These are phyloP conservation scores for Sinopyrophorus schimmeli DNA, from an alignment of 2,888 invertebrate genomes.

Conservation along the genomic window DNA sequence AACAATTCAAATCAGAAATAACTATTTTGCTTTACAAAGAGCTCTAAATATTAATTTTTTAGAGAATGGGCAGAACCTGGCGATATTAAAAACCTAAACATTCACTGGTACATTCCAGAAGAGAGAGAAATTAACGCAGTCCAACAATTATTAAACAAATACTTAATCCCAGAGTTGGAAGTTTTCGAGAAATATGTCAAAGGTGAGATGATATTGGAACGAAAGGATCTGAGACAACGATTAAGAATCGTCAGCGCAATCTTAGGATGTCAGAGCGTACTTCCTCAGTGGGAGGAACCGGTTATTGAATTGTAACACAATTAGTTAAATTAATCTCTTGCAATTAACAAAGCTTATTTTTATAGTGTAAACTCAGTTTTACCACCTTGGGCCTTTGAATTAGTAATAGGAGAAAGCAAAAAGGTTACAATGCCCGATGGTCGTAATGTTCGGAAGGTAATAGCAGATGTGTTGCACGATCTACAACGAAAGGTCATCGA, in stretches of 20 bases:
- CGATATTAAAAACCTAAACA: conserved; percentile 64
- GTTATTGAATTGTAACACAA: conserved; percentile 61
- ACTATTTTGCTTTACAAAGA: background rate
- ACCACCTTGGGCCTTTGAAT: conserved; percentile 59
- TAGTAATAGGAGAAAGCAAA: conserved; percentile 55
- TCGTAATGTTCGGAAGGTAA: conserved; percentile 66
- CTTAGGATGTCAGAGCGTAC: conserved; percentile 66
- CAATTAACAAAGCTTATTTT: conserved; percentile 23
- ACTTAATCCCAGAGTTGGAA: conserved; percentile 66
- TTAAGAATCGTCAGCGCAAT: conserved; percentile 69
- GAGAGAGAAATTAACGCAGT: conserved; percentile 69
- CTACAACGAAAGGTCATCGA: conserved; percentile 68
- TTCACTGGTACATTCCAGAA: conserved; percentile 80
- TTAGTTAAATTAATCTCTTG: too few species aligned
- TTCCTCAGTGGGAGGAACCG: conserved; percentile 73
- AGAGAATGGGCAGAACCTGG: conserved; percentile 81
- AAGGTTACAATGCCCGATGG: conserved; percentile 64
- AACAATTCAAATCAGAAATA: background rate
- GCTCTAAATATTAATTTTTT: conserved; percentile 27
- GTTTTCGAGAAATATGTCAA: conserved; percentile 62
- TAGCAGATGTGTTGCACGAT: conserved; percentile 64
- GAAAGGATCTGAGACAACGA: conserved; percentile 69
- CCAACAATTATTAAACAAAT: conserved; percentile 66
- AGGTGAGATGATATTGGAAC: conserved; percentile 59
- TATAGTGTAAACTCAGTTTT: conserved; percentile 63